Evolutionary conservation across 2,888 invertebrate genomes (phyloP).

Genomic region (Malthinus seriepunctatus): DNA sequence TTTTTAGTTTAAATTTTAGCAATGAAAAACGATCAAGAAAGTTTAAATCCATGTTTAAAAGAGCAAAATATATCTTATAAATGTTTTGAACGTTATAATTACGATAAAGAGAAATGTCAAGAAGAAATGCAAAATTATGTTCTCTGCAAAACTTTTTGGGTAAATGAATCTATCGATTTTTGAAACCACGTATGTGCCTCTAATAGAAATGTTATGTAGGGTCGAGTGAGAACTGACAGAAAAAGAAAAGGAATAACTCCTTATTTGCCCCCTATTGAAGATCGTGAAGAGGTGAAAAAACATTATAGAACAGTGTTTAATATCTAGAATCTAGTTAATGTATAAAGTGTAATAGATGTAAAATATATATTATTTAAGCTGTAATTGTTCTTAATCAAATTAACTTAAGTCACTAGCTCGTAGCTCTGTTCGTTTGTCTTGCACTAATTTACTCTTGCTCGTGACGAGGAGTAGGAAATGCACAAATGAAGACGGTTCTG

Average conservation of each 20-base stretch:
- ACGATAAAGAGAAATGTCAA: conserved; percentile 67
- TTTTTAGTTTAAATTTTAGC: no score
- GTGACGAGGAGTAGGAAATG: no score
- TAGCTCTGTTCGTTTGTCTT: no score
- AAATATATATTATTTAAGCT: background rate
- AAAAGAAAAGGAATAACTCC: conserved; percentile 67
- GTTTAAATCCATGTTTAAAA: conserved; percentile 61
- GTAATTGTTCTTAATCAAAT: no score
- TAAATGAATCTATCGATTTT: conserved; percentile 49
- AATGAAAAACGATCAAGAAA: conserved; percentile 39
- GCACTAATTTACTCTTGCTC: no score
- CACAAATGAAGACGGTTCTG: no score
- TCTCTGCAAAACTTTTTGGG: conserved; percentile 83
- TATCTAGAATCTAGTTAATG: background rate
- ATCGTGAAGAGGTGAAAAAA: conserved; percentile 68
- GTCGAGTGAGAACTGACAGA: conserved; percentile 62
- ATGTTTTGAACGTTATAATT: conserved; percentile 72
- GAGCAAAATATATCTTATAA: conserved; percentile 73
- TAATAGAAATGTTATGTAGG: conserved; percentile 55
- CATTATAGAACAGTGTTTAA: conserved; percentile 52
- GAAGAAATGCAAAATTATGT: conserved; percentile 76
- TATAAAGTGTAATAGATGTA: background rate
- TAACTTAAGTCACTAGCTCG: no score
- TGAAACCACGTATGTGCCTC: background rate
- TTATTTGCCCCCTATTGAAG: conserved; percentile 68